Evolutionary conservation across 2,888 invertebrate species (phyloP), one percentile per base, ranked within the genome.

Genomic region (Lissocephala sabroskyi): DNA sequence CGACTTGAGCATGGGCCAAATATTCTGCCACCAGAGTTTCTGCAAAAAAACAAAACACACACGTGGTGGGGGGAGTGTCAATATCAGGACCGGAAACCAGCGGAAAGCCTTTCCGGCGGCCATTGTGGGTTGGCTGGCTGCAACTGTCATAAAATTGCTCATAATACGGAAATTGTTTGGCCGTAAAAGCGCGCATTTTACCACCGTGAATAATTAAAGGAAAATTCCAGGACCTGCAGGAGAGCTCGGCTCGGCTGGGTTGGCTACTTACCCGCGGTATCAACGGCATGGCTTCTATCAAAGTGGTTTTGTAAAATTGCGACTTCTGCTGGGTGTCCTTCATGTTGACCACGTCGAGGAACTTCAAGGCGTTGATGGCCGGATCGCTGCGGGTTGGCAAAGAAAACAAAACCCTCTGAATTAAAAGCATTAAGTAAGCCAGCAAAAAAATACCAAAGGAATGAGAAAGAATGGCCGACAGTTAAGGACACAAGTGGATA

Each of bases 21-120:
- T 91, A 83, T 95, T 95, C 83, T 94, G 94, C 88, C 95, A 97
- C 89, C 96, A 93, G 43, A 97, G 87, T 93, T 97, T 97, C 97
- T 98, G 88, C 43, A 47, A 43, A 87, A 85, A 58, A 52, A 47
- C 37, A 33, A 40, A 41, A 46, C 19, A 26, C 16, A 29, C 4
- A 45, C 5, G 9, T 1, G 32, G 10, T 42, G 33, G 18, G 3
- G 13, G 9, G n/a, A 29, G 49, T 51, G 47, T 52, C 58, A 48
- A 57, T 48, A 29, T 10, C 2, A 29, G 2, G 10, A 29, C 9
- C 29, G n/a, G n/a, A 9, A 29, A 29, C 29, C 9, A 29, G 11
- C 5, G 33, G 4, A 23, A 23, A 23, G 23, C 23, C 7, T 7
- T 23, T 23, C 23, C 23, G 23, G 23, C 23, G 7, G 23, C 23